Evolutionary conservation across 2,888 invertebrate species (phyloP), one percentile per base, ranked within the genome.

Genomic region (Tridacna crocea): DNA sequence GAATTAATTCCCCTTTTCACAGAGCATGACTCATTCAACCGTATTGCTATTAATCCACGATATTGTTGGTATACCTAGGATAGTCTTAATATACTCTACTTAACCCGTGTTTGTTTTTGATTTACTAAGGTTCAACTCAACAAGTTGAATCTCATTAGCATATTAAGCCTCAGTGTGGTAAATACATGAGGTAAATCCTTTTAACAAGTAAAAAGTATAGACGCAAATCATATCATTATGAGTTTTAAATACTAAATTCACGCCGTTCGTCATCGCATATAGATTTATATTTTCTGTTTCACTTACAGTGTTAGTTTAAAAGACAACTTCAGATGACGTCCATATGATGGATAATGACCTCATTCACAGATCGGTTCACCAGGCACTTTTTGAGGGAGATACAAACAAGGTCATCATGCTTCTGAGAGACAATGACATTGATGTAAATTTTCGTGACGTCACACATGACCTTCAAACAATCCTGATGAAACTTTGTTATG

Each of bases 401-500:
- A 66, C 83, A 2, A 75, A 80, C 10, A 68, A 70, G 10, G 85
- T 89, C 17, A 55, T 87, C 48, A 26, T 65, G 22, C 51, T 88
- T n/a, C 48, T 91, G 13, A 77, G 81, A 48, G 85, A 87, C 58
- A 77, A 77, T n/a, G 82, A 82, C 48, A 77, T 91, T 60, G 85
- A 91, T 76, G 83, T 91, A 11, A 87, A 92, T 75, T 78, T 81
- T 47, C 87, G 90, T 72, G 91, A 92, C 83, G 82, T 88, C 60
- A 85, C 87, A 10, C 90, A 91, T 77, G 91, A 90, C 63, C 80
- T 91, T 17, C 89, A 91, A 74, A 92, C 91, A 27, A 76, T 90
- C 11, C 75, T 92, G 13, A 92, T 92, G 91, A 80, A 87, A 48
- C 47, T 92, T 65, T 92, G 91, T 61, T 91, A 91, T 77, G 63